Evolutionary conservation across 2,797 vertebrate genomes (phyloP), one percentile per base, ranked within the genome.

Genomic region (Buceros bicornis): DNA sequence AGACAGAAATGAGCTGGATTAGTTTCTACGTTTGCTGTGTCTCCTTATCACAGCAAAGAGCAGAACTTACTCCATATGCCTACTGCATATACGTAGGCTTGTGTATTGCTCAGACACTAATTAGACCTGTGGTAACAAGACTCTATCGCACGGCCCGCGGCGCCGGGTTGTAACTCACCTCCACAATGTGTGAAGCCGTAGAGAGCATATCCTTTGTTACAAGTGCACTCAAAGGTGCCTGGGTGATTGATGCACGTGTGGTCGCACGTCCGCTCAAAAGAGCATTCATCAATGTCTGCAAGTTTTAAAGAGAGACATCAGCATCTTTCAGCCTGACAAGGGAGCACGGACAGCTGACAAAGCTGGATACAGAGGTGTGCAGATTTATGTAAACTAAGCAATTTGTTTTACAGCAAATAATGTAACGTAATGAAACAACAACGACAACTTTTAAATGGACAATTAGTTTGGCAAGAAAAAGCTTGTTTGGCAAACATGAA

Each of bases 231-330:
- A 97, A 99, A 99, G 85, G 98, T 98, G 96, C 99, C 99, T 3
- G 98, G 98, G 90, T 98, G 98, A 98, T 99, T 99, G 98, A 99
- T 98, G 98, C 99, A 99, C 43, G 97, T 99, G 98, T 99, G 99
- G 98, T 99, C 99, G 70, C 99, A 99, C 21, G 98, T 99, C 96
- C 99, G 98, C 95, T 99, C 99, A 85, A 99, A 99, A 91, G 98
- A 99, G 97, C 99, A 99, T 96, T 99, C 99, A 43, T 99, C 99
- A 91, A 99, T 98, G 98, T 99, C 99, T 99, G 98, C 95, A 98
- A 98, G 98, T 93, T 89, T 83, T 35, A 96, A 97, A 97, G 90
- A 62, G 71, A 89, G 31, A 35, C 69, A 26, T 97, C 84, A 97
- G 80, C 14, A 82, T 43, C 88, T 48, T 45, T 40, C 73, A 21